These are phyloP conservation scores for Tauraco erythrolophus DNA, from an alignment of 2,113 vertebrate genomes.

Conservation along the genomic window DNA sequence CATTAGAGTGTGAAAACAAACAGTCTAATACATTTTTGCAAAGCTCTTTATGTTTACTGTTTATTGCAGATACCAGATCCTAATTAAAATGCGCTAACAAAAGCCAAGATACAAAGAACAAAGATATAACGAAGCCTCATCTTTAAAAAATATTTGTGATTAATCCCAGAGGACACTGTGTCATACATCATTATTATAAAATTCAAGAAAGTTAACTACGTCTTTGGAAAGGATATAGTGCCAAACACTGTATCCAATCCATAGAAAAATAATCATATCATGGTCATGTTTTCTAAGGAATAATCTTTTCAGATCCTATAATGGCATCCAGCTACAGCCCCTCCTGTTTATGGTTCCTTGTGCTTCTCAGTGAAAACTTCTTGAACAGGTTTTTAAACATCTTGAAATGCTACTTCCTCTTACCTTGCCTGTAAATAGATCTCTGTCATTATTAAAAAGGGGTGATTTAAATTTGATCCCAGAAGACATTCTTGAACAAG, in stretches of 20 bases:
- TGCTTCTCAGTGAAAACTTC: constrained; percentile 25
- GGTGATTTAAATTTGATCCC: neutral
- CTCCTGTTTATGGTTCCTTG: constrained; percentile 37
- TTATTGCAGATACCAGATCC: constrained; percentile 90
- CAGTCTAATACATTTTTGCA: constrained; percentile 90
- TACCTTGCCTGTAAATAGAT: neutral
- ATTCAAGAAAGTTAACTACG: constrained; percentile 69
- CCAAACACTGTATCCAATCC: constrained; percentile 25
- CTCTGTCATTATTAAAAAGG: neutral
- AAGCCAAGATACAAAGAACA: constrained; percentile 89
- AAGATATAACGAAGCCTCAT: constrained; percentile 83
- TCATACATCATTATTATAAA: constrained; percentile 52
- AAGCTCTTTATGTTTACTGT: constrained; percentile 91
- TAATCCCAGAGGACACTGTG: constrained; percentile 78
- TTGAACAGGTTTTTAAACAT: constrained; percentile 29
- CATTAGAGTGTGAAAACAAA: constrained; percentile 91
- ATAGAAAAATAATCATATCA: constrained; percentile 48
- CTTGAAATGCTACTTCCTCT: neutral
- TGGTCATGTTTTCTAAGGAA: constrained; percentile 38
- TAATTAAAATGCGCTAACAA: constrained; percentile 90
- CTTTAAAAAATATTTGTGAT: constrained; percentile 84
- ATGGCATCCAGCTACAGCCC: constrained; percentile 6
- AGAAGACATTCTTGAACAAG: neutral
- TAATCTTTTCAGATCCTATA: constrained; percentile 64
- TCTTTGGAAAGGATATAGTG: constrained; percentile 18